Evolutionary conservation across 2,113 vertebrate species (phyloP).

Genomic region (Pelecanus crispus): DNA sequence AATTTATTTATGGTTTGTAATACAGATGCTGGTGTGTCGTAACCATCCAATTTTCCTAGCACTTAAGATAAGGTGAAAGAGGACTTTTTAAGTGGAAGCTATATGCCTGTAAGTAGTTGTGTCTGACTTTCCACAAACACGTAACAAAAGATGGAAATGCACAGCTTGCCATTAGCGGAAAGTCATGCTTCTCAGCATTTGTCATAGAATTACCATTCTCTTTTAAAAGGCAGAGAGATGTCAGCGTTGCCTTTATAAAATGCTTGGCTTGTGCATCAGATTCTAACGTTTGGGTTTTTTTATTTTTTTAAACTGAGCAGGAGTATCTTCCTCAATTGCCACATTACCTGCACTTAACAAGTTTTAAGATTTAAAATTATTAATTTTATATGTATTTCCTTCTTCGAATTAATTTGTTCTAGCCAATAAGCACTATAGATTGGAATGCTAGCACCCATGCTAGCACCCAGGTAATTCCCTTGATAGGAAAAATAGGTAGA

Average conservation of each 20-base stretch:
- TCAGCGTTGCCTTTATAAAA: not conserved
- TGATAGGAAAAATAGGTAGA: not conserved
- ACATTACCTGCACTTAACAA: not conserved
- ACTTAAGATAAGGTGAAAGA: not conserved
- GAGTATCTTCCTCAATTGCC: not conserved
- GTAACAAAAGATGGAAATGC: not conserved
- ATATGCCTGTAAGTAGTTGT: not conserved
- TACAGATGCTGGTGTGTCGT: not conserved
- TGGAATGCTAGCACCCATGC: not conserved
- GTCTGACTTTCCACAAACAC: not conserved
- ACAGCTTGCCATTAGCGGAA: not conserved
- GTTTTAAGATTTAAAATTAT: not conserved
- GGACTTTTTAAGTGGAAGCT: not conserved
- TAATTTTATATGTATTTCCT: not conserved
- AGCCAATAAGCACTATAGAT: not conserved
- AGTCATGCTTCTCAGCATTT: not conserved
- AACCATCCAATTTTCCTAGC: not conserved
- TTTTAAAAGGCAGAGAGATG: not conserved
- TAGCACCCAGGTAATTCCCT: not conserved
- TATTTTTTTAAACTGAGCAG: not conserved
- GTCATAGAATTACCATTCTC: not conserved
- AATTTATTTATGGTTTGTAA: not conserved
- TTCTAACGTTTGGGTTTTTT: fast-evolving
- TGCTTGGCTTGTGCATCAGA: not conserved
- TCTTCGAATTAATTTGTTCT: not conserved